These are phyloP conservation scores for Lasioglossum zephyrum DNA, from an alignment of 2,888 invertebrate genomes.

Conservation along the genomic window DNA sequence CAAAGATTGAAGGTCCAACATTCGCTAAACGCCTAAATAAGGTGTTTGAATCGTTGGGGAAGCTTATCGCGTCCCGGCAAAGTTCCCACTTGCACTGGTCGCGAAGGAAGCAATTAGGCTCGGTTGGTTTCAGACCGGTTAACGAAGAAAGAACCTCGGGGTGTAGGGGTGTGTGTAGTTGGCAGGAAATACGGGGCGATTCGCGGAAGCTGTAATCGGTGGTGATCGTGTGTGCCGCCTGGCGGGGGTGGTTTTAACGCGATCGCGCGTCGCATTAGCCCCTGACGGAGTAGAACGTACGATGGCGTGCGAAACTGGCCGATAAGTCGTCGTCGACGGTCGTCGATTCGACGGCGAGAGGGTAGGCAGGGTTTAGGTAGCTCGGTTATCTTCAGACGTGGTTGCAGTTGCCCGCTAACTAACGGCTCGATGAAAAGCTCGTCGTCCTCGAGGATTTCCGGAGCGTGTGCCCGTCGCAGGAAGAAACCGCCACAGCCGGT, in stretches of 20 bases:
- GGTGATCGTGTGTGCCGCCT: constrained; percentile 37
- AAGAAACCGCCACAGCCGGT: constrained; percentile 6
- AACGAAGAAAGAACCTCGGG: constrained; percentile 20
- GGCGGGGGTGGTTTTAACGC: constrained; percentile 51
- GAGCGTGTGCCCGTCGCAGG: constrained; percentile 30
- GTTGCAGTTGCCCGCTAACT: constrained; percentile 72
- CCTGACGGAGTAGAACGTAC: constrained; percentile 30
- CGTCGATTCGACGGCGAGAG: constrained; percentile 41
- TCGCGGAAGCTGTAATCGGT: constrained; percentile 47
- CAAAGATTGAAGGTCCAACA: not conserved
- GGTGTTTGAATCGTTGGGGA: not conserved
- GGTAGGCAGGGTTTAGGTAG: constrained; percentile 22
- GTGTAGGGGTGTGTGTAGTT: not conserved
- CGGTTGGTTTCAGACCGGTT: not conserved
- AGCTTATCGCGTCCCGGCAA: not conserved
- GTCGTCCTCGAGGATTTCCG: constrained; percentile 56
- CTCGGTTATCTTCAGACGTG: constrained; percentile 51
- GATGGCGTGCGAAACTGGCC: constrained; percentile 56
- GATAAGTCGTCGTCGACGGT: constrained; percentile 59
- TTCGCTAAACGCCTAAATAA: not conserved
- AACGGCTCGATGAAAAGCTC: constrained; percentile 84
- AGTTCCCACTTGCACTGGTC: not conserved
- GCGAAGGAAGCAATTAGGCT: constrained; percentile 10
- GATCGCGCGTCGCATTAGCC: constrained; percentile 51
- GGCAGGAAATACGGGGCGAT: constrained; percentile 28